Evolutionary conservation across 2,797 vertebrate species (phyloP), one percentile per base, ranked within the genome.

Genomic region (Pygocentrus nattereri): DNA sequence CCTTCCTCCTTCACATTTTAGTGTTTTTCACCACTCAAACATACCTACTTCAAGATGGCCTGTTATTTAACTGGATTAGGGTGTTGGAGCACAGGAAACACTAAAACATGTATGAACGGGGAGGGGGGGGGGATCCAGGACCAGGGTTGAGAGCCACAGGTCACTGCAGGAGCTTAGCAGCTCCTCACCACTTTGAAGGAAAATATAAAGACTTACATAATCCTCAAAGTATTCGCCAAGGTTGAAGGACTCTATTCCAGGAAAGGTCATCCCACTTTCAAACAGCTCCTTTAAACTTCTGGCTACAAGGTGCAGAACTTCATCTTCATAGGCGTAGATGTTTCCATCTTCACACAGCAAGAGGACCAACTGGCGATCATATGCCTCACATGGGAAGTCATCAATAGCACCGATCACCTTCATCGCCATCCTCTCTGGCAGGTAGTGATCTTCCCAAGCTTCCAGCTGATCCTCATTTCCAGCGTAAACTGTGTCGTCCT

Each of bases 371-470:
- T 87, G 85, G 64, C 80, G 81, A 13, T 74, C 70, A 15, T 49
- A 81, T 0, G 82, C 74, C 0, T 80, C 75, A 74, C 78, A 81
- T 8, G 77, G 70, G 41, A 83, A 86, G 25, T 86, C 50, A 10
- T 83, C 82, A 62, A 86, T 69, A 1, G 70, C 79, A 59, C 85
- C 82, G 27, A 86, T 86, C n/a, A 86, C 85, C 41, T 49, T 47
- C 82, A 83, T 83, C 16, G 83, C 70, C 75, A 47, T 86, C 56
- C 74, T 75, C 71, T 83, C 56, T 47, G 84, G 70, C 4, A 85
- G 78, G 68, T 83, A 85, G 11, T n/a, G 81, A 74, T 83, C 74
- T 81, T 81, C 76, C 84, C 84, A 85, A 54, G 81, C 69, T 74
- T 85, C 84, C 15, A 85, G 74, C 47, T 83, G 69, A 1, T 79